Base-by-base conservation (phyloP, 2,888 invertebrate species). In the Lasioglossum malachurum region DNA sequence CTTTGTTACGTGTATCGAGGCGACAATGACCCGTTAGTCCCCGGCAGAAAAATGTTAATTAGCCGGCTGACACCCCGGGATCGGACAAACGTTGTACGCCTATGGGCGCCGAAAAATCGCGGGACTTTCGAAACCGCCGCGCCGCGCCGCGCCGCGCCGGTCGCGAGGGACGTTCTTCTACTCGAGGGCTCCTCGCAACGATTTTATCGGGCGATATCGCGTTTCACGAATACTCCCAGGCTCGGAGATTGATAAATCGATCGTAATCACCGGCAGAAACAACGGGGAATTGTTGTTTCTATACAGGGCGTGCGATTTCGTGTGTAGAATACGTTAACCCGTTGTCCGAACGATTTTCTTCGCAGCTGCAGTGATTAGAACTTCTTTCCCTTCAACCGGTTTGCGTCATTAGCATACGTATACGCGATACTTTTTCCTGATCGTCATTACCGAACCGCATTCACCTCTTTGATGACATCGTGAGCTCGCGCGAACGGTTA, bases 21-120 rank as follows among this genome's bases (percentile, higher is more conserved):
- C 77, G 60, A 78, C 71, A 75, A 75, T 78, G 74, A 71, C 74
- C 69, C 78, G 82, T 82, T 82, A 78, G 31, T 1, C 64, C 31
- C 31, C 67, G 41, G 12, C 69, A 78, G 74, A 82, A 82, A 84
- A 84, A 64, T 82, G 74, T 75, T 84, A 84, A 84, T 82, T 75
- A 84, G 67, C 73, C 49, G 76, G 46, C 31, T 14, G 72, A 57
- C 60, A 64, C 38, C 44, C 8, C 41, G 27, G 19, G 41, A 23
- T 53, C 64, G 64, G n/a, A 2, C 41, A 44, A 77, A 57, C 49
- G 19, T 49, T 23, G 49, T 74, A 38, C 35, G 75, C 57, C 57
- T 83, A 49, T 75, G 8, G 44, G 57, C n/a, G 57, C 35, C 76
- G 49, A 81, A n/a, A n/a, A n/a, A 31, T 23, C 49, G 46, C 60